phyloP scores from a whole-genome alignment of 2,888 invertebrate species.

The Ochropleura plecta region DNA sequence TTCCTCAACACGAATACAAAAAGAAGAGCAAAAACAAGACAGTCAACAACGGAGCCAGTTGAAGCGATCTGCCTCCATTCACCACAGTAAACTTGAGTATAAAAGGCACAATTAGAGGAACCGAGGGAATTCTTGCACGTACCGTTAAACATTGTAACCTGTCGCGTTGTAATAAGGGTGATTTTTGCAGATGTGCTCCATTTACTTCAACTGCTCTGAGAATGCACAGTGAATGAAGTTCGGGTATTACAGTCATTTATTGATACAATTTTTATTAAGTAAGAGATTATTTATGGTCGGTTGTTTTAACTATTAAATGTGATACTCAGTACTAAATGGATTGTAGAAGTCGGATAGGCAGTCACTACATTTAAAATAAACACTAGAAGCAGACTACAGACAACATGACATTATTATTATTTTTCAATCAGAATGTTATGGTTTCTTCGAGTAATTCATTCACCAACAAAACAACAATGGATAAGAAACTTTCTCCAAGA shows the following conservation, averaged over 20 bases:
- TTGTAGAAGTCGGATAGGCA: too few relatives aligned
- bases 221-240: slow-evolving; percentile 3
- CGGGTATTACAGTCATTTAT: background rate
- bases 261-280: background rate
- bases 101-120: slow-evolving; percentile 48
- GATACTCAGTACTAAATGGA: too few relatives aligned
- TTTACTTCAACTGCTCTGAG: slow-evolving; percentile 1
- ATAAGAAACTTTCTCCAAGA: too few relatives aligned
- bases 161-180: background rate
- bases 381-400: too few relatives aligned
- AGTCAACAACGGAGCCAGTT: slow-evolving; percentile 2
- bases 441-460: too few relatives aligned
- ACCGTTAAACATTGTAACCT: slow-evolving; percentile 25
- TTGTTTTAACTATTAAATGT: slow-evolving; percentile 5
- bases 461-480: too few relatives aligned
- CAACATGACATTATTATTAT: too few relatives aligned
- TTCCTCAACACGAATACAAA: background rate
- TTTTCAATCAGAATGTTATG: too few relatives aligned
- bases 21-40: background rate
- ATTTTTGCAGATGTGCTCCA: background rate
- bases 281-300: background rate
- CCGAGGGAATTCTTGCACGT: slow-evolving; percentile 5
- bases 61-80: slow-evolving; percentile 20
- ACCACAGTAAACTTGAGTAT: slow-evolving; percentile 31
- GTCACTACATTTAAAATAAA: too few relatives aligned